These are phyloP conservation scores for Pagrus major DNA, from an alignment of 2,113 vertebrate species.

Conservation along the genomic window DNA sequence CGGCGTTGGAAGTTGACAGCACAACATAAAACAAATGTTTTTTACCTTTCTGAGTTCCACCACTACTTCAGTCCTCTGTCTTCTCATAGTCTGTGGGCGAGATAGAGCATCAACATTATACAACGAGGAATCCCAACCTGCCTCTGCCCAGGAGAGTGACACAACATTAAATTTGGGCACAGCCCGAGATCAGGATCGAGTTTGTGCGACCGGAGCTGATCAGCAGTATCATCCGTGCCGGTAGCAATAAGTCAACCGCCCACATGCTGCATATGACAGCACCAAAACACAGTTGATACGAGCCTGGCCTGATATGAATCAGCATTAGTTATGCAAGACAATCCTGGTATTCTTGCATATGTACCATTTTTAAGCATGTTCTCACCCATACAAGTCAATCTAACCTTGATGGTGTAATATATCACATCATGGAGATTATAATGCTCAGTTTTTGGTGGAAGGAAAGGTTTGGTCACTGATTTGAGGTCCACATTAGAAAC, in stretches of 20 bases:
- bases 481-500: neutral
- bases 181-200: neutral
- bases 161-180: neutral
- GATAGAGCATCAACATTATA: neutral
- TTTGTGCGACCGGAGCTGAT: neutral
- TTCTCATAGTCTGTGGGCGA: conserved; percentile 94
- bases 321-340: neutral
- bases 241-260: conserved; percentile 13
- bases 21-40: neutral
- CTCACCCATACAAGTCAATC: neutral
- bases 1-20: neutral
- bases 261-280: conserved; percentile 30
- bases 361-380: neutral
- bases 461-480: neutral
- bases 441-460: neutral
- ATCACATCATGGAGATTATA: neutral
- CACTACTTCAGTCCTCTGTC: conserved; percentile 98
- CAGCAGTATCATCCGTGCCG: conserved; percentile 1
- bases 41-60: conserved; percentile 98
- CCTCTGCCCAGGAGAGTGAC: neutral
- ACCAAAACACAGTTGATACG: conserved; percentile 18
- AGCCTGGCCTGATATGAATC: conserved; percentile 24
- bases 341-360: neutral
- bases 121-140: neutral
- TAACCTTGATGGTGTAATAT: too few species aligned